phyloP scores from a whole-genome alignment of 2,888 invertebrate genomes.

The Nephrocerus scutellatus region DNA sequence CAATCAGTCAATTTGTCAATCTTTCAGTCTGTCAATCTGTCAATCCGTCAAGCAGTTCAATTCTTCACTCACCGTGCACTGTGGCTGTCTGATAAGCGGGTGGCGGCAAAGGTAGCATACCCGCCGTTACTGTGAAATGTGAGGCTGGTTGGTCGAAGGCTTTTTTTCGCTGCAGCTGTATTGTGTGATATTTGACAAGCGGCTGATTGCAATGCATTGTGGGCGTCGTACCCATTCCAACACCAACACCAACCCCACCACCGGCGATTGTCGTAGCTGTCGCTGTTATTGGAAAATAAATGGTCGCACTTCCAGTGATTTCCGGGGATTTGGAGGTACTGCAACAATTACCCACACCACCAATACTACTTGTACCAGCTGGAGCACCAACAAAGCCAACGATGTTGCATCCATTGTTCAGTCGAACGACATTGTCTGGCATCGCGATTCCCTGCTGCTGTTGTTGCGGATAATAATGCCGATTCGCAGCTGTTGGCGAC shows the following conservation, averaged over 20 bases:
- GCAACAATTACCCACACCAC: slow-evolving; percentile 33
- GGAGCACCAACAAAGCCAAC: slow-evolving; percentile 4
- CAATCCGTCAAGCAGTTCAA: too few relatives aligned
- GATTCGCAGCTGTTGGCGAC: slow-evolving; percentile 25
- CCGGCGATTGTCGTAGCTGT: slow-evolving; percentile 19
- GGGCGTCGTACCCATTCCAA: slow-evolving; percentile 11
- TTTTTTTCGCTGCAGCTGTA: slow-evolving; percentile 40
- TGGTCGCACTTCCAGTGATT: slow-evolving; percentile 36
- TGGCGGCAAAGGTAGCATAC: slow-evolving; percentile 35
- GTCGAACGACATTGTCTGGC: slow-evolving; percentile 20
- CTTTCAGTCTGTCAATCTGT: too few relatives aligned
- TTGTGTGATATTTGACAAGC: slow-evolving; percentile 45
- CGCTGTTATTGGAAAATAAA: slow-evolving; percentile 43
- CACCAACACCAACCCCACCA: slow-evolving; percentile 10
- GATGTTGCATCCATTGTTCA: slow-evolving; percentile 3
- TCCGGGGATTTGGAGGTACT: slow-evolving; percentile 29
- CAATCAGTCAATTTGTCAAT: too few relatives aligned
- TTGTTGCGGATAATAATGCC: slow-evolving; percentile 17
- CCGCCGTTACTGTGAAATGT: slow-evolving; percentile 22
- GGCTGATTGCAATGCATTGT: slow-evolving; percentile 33
- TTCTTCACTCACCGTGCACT: slow-evolving; percentile 42
- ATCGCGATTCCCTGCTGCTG: slow-evolving; percentile 19
- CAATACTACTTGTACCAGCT: slow-evolving; percentile 19
- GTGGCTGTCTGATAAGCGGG: slow-evolving; percentile 47
- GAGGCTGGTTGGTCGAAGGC: slow-evolving; percentile 18